Conservation (phyloP, 2,888 invertebrate species). For the Lithophane ornitopus region DNA sequence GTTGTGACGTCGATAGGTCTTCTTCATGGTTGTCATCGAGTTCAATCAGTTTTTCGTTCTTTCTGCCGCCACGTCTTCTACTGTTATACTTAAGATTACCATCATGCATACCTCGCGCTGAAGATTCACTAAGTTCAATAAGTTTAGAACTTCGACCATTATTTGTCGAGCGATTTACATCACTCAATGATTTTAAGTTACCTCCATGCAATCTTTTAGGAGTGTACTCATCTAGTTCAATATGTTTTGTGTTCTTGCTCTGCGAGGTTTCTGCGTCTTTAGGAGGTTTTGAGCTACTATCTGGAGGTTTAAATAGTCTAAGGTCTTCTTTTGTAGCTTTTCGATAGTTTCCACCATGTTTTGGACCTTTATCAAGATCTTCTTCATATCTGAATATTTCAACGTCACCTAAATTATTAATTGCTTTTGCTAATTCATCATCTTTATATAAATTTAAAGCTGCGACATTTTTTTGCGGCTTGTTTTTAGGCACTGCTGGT, state of each 20-base stretch:
- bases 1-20: conserved; percentile 64
- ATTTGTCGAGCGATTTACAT: conserved; percentile 67
- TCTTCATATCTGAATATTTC: conserved; percentile 85
- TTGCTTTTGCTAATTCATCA: conserved; percentile 83
- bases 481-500: conserved; percentile 70
- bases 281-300: conserved; percentile 48
- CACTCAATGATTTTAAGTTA: conserved; percentile 71
- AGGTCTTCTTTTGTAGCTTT: conserved; percentile 71
- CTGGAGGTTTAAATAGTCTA: conserved; percentile 33
- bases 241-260: conserved; percentile 74
- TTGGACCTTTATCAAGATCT: conserved; percentile 80
- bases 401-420: conserved; percentile 84
- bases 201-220: conserved; percentile 72
- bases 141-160: conserved; percentile 74
- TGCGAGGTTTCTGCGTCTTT: conserved; percentile 80
- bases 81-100: conserved; percentile 76
- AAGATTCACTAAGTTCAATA: conserved; percentile 71
- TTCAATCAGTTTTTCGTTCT: conserved; percentile 80
- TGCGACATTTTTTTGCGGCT: conserved; percentile 76
- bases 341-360: conserved; percentile 88
- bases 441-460: conserved; percentile 84
- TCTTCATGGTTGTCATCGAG: conserved; percentile 74
- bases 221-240: conserved; percentile 70
- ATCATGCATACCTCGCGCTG: conserved; percentile 73
- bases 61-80: conserved; percentile 64